Base-by-base conservation (phyloP, 2,797 vertebrate species). In the Trachops cirrhosus region DNA sequence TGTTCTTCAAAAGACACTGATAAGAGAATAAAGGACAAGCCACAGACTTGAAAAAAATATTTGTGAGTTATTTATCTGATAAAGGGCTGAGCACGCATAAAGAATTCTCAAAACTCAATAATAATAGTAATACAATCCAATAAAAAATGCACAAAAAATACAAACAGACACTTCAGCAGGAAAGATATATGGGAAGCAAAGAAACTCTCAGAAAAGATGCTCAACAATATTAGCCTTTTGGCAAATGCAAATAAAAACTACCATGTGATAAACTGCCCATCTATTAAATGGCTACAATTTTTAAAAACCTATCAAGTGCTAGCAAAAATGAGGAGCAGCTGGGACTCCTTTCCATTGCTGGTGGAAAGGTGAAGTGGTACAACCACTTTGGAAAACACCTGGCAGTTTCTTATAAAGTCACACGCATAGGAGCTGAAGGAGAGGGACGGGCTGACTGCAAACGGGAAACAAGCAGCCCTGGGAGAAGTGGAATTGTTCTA, bases 41-140 rank as follows among this genome's bases (percentile, higher is more conserved):
- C 62, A 46, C n/a, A 50, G 32, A 71, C 18, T 68, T 46, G 18
- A 86, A 93, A 57, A 96, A 93, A 85, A 95, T 68, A 85, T 78
- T 67, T 74, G 91, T 39, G 87, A 94, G 80, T 90, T 79, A 80
- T 37, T 93, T 89, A 77, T 97, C 92, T 95, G 95, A 95, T 87
- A 73, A 89, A 87, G 19, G 29, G 37, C 29, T 21, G 18, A 87
- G 79, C 57, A 46, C 7, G 34, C 78, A 70, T 68, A 84, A 94
- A 94, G 46, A 77, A 75, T 57, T 77, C 41, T 52, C 54, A 79
- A 54, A 82, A 48, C 34, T 93, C 57, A 67, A 15, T 73, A 79
- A 73, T 44, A 89, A 32, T 19, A 70, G 50, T 77, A 85, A 80
- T 37, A 87, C 19, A 50, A 77, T 50, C 19, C 46, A 77, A 71